Conservation (phyloP, 2,113 vertebrate genomes). For the Fregetta grallaria region DNA sequence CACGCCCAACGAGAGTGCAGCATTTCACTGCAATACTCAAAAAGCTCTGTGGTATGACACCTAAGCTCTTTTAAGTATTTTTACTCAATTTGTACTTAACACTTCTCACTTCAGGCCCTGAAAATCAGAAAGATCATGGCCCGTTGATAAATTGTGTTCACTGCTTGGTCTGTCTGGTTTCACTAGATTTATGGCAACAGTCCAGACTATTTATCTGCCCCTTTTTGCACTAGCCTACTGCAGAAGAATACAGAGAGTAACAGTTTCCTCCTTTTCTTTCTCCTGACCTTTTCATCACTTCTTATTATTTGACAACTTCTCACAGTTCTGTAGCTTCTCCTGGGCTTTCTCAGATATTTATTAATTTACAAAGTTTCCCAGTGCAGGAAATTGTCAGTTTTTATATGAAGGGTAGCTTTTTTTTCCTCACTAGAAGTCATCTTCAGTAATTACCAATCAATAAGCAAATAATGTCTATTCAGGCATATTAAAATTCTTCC, state of each 20-base stretch:
- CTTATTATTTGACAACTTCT: neutral
- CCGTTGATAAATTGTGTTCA: fast-evolving
- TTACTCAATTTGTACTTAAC: neutral
- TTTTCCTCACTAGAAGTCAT: neutral
- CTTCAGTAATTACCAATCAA: neutral
- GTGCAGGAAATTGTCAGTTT: neutral
- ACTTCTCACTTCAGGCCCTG: neutral
- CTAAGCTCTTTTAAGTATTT: neutral
- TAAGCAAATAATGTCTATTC: neutral
- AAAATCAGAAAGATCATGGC: neutral
- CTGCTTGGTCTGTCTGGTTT: neutral
- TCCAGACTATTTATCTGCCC: fast-evolving
- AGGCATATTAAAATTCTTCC: neutral
- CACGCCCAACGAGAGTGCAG: fast-evolving
- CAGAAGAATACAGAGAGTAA: neutral
- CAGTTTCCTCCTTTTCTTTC: neutral
- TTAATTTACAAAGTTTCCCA: neutral
- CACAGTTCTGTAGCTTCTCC: neutral
- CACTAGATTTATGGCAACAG: neutral
- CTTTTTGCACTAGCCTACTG: neutral
- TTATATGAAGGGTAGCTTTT: neutral
- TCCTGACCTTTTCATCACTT: neutral
- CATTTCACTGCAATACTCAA: neutral
- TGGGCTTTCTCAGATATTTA: neutral
- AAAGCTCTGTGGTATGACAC: fast-evolving